Base-by-base conservation (phyloP, 2,888 invertebrate genomes). In the Leptopilina syphax region DNA sequence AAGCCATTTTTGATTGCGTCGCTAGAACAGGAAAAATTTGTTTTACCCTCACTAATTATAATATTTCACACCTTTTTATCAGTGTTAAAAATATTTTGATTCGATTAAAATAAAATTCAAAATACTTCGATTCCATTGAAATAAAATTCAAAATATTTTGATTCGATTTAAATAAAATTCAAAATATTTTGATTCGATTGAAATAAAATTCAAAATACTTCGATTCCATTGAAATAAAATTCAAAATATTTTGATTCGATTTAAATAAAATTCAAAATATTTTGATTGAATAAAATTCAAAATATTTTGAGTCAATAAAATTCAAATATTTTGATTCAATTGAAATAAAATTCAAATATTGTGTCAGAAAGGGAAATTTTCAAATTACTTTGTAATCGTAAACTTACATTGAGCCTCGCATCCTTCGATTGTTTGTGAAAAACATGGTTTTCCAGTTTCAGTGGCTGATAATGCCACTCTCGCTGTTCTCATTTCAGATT, bases 381-480 rank as follows among this genome's bases (percentile, higher is more conserved):
- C 8, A 44, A 73, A 4, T 27, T 73, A 8, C 18, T 67, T 60
- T 18, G 27, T 44, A 5, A 2, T 18, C 1, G 50, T 12, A 44
- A 1, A 95, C 96, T 96, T 94, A 97, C 96, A 95, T 94, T 96
- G 96, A 85, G 96, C 95, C 89, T 94, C 95, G 85, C 94, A 94
- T 87, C 96, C 96, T 90, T 95, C 95, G 81, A 97, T 93, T 68
- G 96, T 96, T 92, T 95, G 96, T 44, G 94, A 93, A 89, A 97
- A 96, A 78, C 94, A 92, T 1, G 97, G 97, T 86, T 94, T 95
- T 81, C 95, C 95, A 80, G 94, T 93, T 54, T 88, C 90, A 24
- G 80, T 87, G 85, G 92, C 86, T 81, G 90, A 82, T 77, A 85
- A 78, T 1, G 88, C 83, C 13, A 90, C 77, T 79, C 83, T 88